Evolutionary conservation across 2,888 invertebrate genomes (phyloP), one percentile per base, ranked within the genome.

Genomic region (Cosmopolites sordidus): DNA sequence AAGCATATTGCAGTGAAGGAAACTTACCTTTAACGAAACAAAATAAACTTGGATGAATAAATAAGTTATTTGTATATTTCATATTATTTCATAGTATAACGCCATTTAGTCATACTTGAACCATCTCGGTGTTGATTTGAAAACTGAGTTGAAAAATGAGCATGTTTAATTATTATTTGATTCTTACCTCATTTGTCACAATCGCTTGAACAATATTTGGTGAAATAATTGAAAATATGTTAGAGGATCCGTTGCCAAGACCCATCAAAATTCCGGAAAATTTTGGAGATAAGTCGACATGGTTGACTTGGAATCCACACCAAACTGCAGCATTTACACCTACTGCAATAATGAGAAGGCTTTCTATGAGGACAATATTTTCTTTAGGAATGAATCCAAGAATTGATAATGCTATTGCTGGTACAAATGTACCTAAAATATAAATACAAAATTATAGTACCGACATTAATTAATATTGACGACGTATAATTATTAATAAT

Each of bases 251-350:
- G 69, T 92, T 92, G 1, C 89, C 89, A 62, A 92, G 83, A 3
- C 92, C 91, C 89, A 92, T 90, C 60, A 92, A 73, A 0, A 86
- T 83, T 18, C 91, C 91, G 1, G 91, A 87, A 69, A 85, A 89
- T 69, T 87, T 89, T 0, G 91, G 90, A 4, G 91, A 86, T 46
- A 92, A 75, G 74, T 92, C 92, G 58, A 92, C 87, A 66, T 90
- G 90, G 60, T 90, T 91, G 12, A 83, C 79, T 78, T 84, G 81
- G 67, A 84, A 88, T 1, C 90, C 90, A 40, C 85, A 82, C 62
- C 84, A 89, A 46, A 84, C 82, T 1, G 84, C 84, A 0, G 87
- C 83, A 63, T 90, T 89, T 2, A 87, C 77, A 0, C 88, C 86
- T 0, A 90, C 86, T 0, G 90, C 85, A 16, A 86, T 64, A 0